Evolutionary conservation across 2,113 vertebrate genomes (phyloP), one percentile per base, ranked within the genome.

Genomic region (Acanthisitta chloris): DNA sequence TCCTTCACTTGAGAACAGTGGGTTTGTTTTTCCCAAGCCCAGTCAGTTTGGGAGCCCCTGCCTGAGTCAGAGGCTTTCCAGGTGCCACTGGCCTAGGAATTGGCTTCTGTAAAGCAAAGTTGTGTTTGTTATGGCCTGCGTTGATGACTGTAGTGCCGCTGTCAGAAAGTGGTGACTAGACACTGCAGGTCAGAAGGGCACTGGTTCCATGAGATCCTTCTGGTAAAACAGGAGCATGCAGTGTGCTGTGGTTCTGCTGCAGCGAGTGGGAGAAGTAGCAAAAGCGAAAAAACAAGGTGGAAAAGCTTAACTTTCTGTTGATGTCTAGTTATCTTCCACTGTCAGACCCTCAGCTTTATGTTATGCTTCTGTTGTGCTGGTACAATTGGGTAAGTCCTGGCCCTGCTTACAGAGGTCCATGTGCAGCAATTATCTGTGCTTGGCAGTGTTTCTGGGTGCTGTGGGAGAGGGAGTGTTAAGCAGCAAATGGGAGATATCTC

Each of bases 291-390:
- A 61, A 28, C 20, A 6, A 8, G 20, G 34, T 12, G 14, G 57
- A 80, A 80, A 33, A 80, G 58, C 78, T 87, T 82, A 45, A 31
- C 61, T 85, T 92, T 81, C n/a, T 6, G 8, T 45, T 89, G 55
- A 5, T 78, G 36, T 49, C 1, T 1, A 42, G 69, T 88, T 80
- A 58, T 74, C 90, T 88, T 86, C n/a, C 10, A 6, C 48, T 72
- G 73, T 67, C 89, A 91, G 82, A 65, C 49, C 28, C 18, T 61
- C 55, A 76, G 59, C 64, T 88, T 85, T 74, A 8, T 77, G 69
- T 34, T 79, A 2, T 21, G 11, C 33, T 74, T 51, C 40, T 86
- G 46, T 40, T 48, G 46, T 59, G 71, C 23, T 72, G 73, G 59
- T 65, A 31, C 72, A 67, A 19, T 31, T 49, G 86, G 7, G 59